Evolutionary conservation across 2,113 vertebrate species (phyloP).

Genomic region (Hyperopisus bebe): DNA sequence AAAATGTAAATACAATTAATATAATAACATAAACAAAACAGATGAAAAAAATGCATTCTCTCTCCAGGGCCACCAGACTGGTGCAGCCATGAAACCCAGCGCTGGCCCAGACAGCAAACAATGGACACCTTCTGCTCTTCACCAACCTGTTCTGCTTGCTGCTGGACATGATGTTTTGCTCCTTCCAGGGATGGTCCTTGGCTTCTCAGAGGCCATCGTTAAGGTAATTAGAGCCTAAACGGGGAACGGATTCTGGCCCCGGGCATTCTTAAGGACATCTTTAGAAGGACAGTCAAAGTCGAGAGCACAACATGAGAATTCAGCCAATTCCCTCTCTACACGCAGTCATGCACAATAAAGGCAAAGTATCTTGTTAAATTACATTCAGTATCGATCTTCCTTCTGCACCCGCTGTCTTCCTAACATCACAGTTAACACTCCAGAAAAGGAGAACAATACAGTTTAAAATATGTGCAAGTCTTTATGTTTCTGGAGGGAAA

Average conservation of each 20-base stretch:
- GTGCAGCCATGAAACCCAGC: neutral
- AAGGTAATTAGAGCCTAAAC: conserved; percentile 43
- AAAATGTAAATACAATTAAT: neutral
- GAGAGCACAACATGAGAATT: neutral
- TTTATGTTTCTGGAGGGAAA: neutral
- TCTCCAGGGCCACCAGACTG: neutral
- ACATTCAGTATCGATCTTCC: neutral
- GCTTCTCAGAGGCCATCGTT: conserved; percentile 30
- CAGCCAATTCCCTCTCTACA: neutral
- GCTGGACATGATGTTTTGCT: neutral
- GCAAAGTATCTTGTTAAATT: neutral
- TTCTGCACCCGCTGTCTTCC: neutral
- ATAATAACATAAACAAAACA: neutral
- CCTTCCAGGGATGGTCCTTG: conserved; percentile 12
- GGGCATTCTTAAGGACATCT: conserved; percentile 31
- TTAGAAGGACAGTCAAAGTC: neutral
- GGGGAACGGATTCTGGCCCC: conserved; percentile 37
- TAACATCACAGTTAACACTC: neutral
- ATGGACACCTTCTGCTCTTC: neutral
- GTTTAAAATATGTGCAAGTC: neutral
- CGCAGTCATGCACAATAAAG: neutral
- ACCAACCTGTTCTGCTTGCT: neutral
- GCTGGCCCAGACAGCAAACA: neutral
- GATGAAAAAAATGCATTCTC: neutral
- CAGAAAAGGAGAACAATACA: neutral